Base-by-base conservation (phyloP, 2,888 invertebrate species). In the Macrostomum cliftonense region DNA sequence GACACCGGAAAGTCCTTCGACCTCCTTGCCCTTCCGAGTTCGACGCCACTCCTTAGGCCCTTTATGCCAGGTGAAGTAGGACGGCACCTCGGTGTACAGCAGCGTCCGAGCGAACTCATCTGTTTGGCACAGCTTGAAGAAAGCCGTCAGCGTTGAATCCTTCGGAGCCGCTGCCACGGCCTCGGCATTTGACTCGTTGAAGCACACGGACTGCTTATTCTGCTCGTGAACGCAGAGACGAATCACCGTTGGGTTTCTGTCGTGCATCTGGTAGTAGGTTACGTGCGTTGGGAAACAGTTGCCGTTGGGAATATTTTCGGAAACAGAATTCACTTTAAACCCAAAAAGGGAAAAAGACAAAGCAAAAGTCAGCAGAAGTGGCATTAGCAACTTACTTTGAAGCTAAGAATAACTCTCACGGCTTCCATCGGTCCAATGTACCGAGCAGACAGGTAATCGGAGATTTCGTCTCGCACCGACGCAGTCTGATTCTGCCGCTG, bases 381-480 rank as follows among this genome's bases (percentile, higher is more conserved):
- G 28, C 4, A 28, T 28, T 4, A 28, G 9, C 28, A 28, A 16
- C 54, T 52, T 5, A 64, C 64, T 56, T 70, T 65, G 45, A 56
- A 60, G 14, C 59, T 55, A 43, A 59, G 59, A 4, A 67, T 59
- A 55, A 63, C 66, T 42, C 63, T 37, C 21, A 63, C 64, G 28
- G 49, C 46, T 50, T 55, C 55, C 56, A 28, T 28, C 9, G 28
- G 28, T 7, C 28, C 28, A 28, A 28, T 28, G 28, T 28, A 28
- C 28, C 28, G 28, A 28, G 28, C 28, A 28, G 28, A 28, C 28
- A 28, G 28, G 28, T 28, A 28, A 7, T 28, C 28, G 5, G 20
- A 2, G 43, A 14, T 16, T 19, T 12, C 7, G 21, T 37, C 20
- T 14, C 45, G 13, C 36, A 9, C 40, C 9, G 2, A 9, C 36